A percentile compares a stretch with the other conserved stretches of the same genome.
Evolutionary conservation across 2,797 vertebrate genomes (phyloP).

Genomic region (Pteronotus mesoamericanus): DNA sequence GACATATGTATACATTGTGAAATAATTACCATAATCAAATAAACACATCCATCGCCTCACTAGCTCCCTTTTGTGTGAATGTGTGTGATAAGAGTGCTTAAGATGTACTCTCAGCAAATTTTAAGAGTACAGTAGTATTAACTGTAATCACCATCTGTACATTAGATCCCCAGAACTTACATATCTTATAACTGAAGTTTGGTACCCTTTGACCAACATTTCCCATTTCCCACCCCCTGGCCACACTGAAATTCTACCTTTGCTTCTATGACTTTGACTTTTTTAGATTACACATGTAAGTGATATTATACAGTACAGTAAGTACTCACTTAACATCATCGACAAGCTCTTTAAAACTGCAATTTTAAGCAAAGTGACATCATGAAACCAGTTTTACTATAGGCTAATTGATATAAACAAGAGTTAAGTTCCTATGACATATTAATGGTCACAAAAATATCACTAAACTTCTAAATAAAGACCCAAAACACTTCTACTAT

Average conservation of each 20-base stretch:
- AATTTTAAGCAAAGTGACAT: background rate
- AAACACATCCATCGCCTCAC: background rate
- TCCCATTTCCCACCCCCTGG: background rate
- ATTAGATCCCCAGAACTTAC: background rate
- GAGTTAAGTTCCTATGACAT: background rate
- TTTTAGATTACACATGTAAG: background rate
- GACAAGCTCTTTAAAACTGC: background rate
- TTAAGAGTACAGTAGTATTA: background rate
- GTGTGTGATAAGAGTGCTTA: background rate
- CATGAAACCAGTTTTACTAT: background rate
- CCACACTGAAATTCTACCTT: background rate
- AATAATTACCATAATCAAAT: background rate
- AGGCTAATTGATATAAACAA: background rate
- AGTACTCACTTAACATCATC: background rate
- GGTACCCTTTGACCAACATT: background rate
- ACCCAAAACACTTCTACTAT: background rate
- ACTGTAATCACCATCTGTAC: background rate
- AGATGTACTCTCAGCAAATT: background rate
- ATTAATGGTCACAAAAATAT: background rate
- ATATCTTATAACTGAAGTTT: background rate
- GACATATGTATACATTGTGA: background rate
- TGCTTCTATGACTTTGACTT: background rate
- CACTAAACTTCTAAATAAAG: background rate
- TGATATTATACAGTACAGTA: background rate
- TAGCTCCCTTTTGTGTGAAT: background rate